phyloP scores from a whole-genome alignment of 2,888 invertebrate species.

The Leptopilina drosophilae region DNA sequence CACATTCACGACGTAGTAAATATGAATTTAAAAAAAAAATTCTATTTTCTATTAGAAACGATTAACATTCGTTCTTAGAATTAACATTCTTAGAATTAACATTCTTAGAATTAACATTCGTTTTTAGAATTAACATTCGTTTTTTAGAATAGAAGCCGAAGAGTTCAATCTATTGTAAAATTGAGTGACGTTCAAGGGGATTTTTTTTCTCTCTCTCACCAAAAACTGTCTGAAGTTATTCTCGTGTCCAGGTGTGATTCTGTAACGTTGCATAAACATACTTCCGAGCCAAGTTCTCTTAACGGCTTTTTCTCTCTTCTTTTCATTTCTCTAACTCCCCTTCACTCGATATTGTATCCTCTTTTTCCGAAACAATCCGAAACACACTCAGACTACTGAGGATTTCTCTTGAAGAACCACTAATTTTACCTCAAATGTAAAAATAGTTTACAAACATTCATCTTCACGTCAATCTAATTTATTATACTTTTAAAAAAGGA shows the following conservation, averaged over 20 bases:
- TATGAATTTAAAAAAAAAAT: too few species aligned
- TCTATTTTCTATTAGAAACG: too few species aligned
- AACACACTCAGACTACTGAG: slow-evolving; percentile 2
- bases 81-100: too few species aligned
- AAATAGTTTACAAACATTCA: slow-evolving; percentile 2
- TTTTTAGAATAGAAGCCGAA: too few species aligned
- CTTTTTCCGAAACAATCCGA: slow-evolving; percentile 28
- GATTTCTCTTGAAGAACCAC: slow-evolving; percentile 21
- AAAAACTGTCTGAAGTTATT: slow-evolving; percentile 66
- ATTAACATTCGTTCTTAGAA: too few species aligned
- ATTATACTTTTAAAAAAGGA: background rate
- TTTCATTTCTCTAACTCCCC: slow-evolving; percentile 38
- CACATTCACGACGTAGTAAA: background rate
- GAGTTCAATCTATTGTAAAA: background rate
- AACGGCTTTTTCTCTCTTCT: slow-evolving; percentile 44
- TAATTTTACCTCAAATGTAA: slow-evolving; percentile 15
- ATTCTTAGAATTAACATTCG: too few species aligned
- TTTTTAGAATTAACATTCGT: too few species aligned
- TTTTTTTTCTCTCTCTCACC: slow-evolving; percentile 41
- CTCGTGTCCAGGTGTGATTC: slow-evolving; percentile 72
- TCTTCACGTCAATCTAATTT: background rate
- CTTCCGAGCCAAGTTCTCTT: slow-evolving; percentile 55
- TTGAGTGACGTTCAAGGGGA: slow-evolving; percentile 9
- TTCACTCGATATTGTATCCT: slow-evolving; percentile 9
- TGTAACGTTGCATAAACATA: slow-evolving; percentile 73